Evolutionary conservation across 1,140 invertebrate species (phyloP).

Genomic region (Gonioctena quinquepunctata): DNA sequence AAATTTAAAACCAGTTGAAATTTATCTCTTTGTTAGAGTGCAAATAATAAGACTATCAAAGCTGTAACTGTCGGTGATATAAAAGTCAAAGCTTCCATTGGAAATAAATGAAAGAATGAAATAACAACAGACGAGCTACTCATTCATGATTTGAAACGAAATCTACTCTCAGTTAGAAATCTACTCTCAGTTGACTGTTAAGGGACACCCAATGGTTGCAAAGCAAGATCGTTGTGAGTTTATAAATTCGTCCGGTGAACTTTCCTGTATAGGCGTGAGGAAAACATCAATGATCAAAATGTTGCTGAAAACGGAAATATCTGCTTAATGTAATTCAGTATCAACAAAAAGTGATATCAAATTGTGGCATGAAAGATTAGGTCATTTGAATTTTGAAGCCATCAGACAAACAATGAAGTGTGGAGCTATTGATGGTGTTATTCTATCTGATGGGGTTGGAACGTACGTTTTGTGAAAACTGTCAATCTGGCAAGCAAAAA

Average conservation of each 20-base stretch:
- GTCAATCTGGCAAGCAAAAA: not conserved
- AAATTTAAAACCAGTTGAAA: not conserved
- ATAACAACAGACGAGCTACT: not conserved
- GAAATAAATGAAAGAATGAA: not conserved
- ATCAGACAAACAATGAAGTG: too few species aligned
- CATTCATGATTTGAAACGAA: conserved; percentile 3
- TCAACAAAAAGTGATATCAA: not conserved
- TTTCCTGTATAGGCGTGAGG: too few species aligned
- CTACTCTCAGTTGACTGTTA: too few species aligned
- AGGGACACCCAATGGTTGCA: conserved; percentile 4
- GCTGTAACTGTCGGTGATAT: not conserved
- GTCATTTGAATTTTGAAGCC: conserved; percentile 27
- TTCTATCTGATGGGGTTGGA: too few species aligned
- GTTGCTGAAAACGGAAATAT: not conserved
- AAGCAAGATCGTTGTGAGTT: too few species aligned
- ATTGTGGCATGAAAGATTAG: conserved; percentile 32
- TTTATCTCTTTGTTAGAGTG: not conserved
- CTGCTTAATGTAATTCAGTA: conserved; percentile 7
- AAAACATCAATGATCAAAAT: not conserved
- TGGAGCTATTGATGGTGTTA: too few species aligned
- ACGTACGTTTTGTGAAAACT: too few species aligned
- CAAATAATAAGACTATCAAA: not conserved
- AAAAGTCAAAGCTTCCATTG: not conserved
- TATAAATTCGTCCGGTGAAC: too few species aligned
- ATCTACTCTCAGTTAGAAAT: conserved; percentile 15